Evolutionary conservation across 2,888 invertebrate species (phyloP), one percentile per base, ranked within the genome.

Genomic region (Hanleya hanleyi): DNA sequence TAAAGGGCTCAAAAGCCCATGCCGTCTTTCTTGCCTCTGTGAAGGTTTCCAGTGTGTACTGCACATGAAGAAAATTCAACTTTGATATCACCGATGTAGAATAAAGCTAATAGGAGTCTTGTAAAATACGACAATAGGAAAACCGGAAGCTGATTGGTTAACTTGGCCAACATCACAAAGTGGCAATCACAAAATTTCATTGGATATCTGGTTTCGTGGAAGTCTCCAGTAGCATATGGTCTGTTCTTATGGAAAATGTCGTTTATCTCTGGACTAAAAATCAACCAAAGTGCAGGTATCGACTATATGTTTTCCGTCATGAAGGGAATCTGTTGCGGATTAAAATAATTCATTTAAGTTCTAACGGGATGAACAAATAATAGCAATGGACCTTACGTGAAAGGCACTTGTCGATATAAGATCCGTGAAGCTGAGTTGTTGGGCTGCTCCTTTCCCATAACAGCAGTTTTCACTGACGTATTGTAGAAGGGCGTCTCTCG

Each of bases 21-120:
- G 90, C 85, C 6, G 92, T 92, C 73, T 91, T 90, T 50, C 93
- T 86, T 51, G 90, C 90, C 82, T 93, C 92, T 5, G 91, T 91
- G 83, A 91, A 92, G 9, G 92, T 92, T 82, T 92, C 92, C 73
- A 93, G 84, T 35, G 91, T 90, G 80, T 92, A 93, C 92, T 92
- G 84, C 69, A 78, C 69, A 26, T 62, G 29, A 41, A 76, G 62
- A 47, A n/a, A 57, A 50, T 18, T 7, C 3, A 49, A 22, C 36
- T n/a, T n/a, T n/a, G n/a, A n/a, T n/a, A n/a, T n/a, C n/a, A n/a
- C n/a, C n/a, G n/a, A n/a, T n/a, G n/a, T n/a, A n/a, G n/a, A n/a
- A n/a, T n/a, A n/a, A n/a, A n/a, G n/a, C n/a, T n/a, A n/a, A n/a
- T n/a, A n/a, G n/a, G n/a, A n/a, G n/a, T n/a, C n/a, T n/a, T n/a